Base-by-base conservation (phyloP, 2,888 invertebrate species). In the Eupithecia insigniata region DNA sequence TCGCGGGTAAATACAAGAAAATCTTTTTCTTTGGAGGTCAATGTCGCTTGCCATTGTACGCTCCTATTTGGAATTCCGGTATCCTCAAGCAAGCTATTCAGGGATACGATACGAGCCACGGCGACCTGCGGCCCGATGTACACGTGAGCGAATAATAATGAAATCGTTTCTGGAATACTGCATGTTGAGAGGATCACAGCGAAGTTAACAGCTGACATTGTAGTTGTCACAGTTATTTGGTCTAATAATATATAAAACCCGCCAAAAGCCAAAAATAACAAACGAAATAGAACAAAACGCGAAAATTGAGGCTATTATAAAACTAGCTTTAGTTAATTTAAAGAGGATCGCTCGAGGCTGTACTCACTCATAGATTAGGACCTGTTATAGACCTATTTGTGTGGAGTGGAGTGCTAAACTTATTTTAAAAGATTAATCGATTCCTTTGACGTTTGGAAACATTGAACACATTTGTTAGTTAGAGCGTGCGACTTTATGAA, bases 371-470 rank as follows among this genome's bases (percentile, higher is more conserved):
- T n/a, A n/a, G n/a, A n/a, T n/a, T n/a, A n/a, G n/a, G n/a, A n/a
- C n/a, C n/a, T n/a, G n/a, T n/a, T n/a, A n/a, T n/a, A n/a, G n/a
- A n/a, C n/a, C n/a, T n/a, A n/a, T n/a, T n/a, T n/a, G n/a, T n/a
- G n/a, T n/a, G 39, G 39, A 18, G 18, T 4, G 46, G n/a, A 46
- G 46, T n/a, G 46, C n/a, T 0, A n/a, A 46, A 46, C 46, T 46
- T n/a, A 46, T 46, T 46, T n/a, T n/a, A 8, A 46, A n/a, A 46
- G 46, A 46, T 46, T 46, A n/a, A 46, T 46, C 46, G n/a, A n/a
- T n/a, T 46, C 8, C 2, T 46, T n/a, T 46, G 46, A 46, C 46
- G 46, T 3, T 8, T n/a, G n/a, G n/a, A n/a, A 46, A 46, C n/a
- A n/a, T 46, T 46, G 46, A 46, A 46, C 46, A 46, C n/a, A 46